Base-by-base conservation (phyloP, 2,888 invertebrate species). In the Parnassius glacialis region DNA sequence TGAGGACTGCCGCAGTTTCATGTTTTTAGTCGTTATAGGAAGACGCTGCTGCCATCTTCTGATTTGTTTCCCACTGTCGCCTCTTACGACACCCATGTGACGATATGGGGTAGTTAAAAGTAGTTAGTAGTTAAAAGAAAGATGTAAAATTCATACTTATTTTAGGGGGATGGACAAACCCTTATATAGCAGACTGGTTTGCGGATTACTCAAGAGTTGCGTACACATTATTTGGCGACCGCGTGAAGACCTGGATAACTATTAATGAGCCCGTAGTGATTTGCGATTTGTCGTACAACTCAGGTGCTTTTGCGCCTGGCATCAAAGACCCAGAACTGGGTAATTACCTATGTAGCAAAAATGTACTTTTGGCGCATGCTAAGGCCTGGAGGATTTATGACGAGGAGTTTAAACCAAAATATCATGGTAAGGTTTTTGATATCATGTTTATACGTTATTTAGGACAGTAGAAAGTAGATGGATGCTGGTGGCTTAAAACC, bases 221-320 rank as follows among this genome's bases (percentile, higher is more conserved):
- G 1, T 92, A 90, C 71, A 81, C 85, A 9, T 80, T 93, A 66
- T 94, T 89, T 68, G 94, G 93, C 0, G 92, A 93, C 68, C 88
- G 93, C 47, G 93, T 95, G 0, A 92, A 88, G 74, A 81, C 87
- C 50, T 95, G 95, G 95, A 91, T 94, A 1, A 95, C 95, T 0
- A 86, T 95, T 50, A 95, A 95, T 74, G 95, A 95, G 70, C 94
- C 95, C 0, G 72, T 80, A 47, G 65, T 81, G 1, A 68, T 84
- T 45, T 90, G 91, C 64, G 76, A 78, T 2, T 50, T 67, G 0
- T 81, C 80, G 0, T 93, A 92, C 70, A 85, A 83, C 3, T 74
- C 80, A 1, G 85, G 85, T 44, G 74, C 74, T 20, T 74, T 89
- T 74, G 90, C 92, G 0, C 71, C 85, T 70, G 67, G 63, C 0